Evolutionary conservation across 2,797 vertebrate species (phyloP).

Genomic region (Coccyzus lansbergi): DNA sequence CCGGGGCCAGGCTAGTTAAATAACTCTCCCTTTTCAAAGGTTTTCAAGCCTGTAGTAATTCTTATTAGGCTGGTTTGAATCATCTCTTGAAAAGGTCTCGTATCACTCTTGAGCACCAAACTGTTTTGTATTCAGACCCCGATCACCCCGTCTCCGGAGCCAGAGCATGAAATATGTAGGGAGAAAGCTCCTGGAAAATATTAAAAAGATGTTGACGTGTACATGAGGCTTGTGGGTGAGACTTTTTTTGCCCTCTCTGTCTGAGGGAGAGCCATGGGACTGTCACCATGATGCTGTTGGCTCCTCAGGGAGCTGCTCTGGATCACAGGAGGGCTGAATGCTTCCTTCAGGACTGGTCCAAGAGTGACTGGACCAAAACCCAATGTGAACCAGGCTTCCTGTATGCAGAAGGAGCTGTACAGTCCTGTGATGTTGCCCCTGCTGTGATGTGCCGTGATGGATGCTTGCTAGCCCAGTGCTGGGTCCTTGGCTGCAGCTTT

Average conservation of each 20-base stretch:
- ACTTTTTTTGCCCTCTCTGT: neutral
- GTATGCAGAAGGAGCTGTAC: fast-evolving
- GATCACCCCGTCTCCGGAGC: neutral
- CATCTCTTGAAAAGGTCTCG: conserved; percentile 1
- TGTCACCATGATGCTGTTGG: neutral
- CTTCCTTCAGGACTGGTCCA: neutral
- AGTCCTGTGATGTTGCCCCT: neutral
- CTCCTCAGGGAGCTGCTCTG: neutral
- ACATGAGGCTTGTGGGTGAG: neutral
- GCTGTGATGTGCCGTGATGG: fast-evolving
- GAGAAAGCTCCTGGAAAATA: neutral
- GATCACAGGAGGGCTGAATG: neutral
- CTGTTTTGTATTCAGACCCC: conserved; percentile 27
- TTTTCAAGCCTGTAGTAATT: conserved; percentile 12
- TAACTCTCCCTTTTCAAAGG: neutral
- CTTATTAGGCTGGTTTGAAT: neutral
- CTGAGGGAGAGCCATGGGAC: neutral
- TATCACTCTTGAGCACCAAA: neutral
- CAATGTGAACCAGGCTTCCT: neutral
- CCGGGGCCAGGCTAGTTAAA: neutral
- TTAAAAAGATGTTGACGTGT: neutral
- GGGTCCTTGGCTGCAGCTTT: neutral
- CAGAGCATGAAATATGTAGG: neutral
- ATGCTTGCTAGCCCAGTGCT: neutral
- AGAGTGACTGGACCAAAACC: neutral